Evolutionary conservation across 2,888 invertebrate genomes (phyloP).

Genomic region (Limnephilus lunatus): DNA sequence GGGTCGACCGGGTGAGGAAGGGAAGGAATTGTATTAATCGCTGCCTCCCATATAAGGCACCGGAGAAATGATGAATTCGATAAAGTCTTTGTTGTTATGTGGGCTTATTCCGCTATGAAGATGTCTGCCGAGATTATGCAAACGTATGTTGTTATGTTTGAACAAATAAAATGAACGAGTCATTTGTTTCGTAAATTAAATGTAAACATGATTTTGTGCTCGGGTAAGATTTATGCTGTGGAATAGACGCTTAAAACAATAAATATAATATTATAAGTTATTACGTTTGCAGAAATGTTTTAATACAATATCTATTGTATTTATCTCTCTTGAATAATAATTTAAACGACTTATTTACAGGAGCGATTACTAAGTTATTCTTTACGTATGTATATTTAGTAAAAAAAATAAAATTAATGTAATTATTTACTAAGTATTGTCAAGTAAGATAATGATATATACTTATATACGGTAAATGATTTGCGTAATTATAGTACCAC

Average conservation of each 20-base stretch:
- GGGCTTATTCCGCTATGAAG: slow-evolving; percentile 14
- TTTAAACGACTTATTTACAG: background rate
- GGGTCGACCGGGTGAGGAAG: background rate
- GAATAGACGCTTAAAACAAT: background rate
- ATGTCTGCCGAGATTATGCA: background rate
- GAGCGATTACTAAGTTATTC: background rate
- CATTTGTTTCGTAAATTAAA: background rate
- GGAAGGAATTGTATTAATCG: slow-evolving; percentile 8
- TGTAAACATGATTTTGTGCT: background rate
- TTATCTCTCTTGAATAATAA: background rate
- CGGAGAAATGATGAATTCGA: slow-evolving; percentile 24
- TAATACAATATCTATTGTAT: background rate
- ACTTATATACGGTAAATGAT: no score
- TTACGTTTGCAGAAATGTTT: background rate
- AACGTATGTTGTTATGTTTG: background rate
- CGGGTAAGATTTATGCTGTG: background rate
- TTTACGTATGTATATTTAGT: no score
- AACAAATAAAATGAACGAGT: slow-evolving; percentile 2
- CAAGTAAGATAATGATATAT: no score
- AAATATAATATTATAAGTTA: background rate
- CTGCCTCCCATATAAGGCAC: slow-evolving; percentile 7
- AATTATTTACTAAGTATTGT: no score
- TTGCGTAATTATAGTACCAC: no score
- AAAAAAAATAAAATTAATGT: no score
- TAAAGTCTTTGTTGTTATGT: slow-evolving; percentile 19